Percentiles rank a stretch among this genome's conserved stretches.
phyloP scores from a whole-genome alignment of 2,113 vertebrate species.

The Euleptes europaea region DNA sequence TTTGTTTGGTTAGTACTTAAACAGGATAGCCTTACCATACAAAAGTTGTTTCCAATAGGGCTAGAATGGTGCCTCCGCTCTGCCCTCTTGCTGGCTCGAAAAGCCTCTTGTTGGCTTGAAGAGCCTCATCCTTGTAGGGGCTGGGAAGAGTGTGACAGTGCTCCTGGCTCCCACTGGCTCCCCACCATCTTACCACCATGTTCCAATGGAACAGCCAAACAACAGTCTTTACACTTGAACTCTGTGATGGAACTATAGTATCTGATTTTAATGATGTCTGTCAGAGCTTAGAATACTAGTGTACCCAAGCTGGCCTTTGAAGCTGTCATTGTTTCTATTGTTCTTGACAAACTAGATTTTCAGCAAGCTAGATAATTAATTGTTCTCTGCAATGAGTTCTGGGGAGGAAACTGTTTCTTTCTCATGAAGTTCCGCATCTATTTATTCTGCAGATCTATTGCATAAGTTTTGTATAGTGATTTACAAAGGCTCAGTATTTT shows the following conservation, averaged over 20 bases:
- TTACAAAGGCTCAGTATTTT: slow-evolving; percentile 1
- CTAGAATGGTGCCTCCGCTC: too few species aligned
- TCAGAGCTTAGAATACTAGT: background rate
- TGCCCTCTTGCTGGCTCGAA: too few species aligned
- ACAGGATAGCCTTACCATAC: too few species aligned
- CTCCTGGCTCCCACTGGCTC: too few species aligned
- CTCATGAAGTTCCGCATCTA: background rate
- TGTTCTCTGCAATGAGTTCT: background rate
- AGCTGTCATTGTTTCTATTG: background rate
- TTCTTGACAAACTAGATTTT: background rate
- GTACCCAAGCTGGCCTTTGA: background rate
- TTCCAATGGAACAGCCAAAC: background rate
- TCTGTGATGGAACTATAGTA: background rate
- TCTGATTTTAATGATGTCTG: background rate
- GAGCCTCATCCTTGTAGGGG: too few species aligned
- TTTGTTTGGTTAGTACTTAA: too few species aligned
- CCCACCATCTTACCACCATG: too few species aligned
- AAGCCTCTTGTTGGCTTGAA: too few species aligned
- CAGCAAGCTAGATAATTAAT: background rate
- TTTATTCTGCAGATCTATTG: slow-evolving; percentile 6
- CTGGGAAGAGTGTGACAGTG: too few species aligned
- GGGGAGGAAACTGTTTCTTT: background rate
- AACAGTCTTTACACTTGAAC: background rate
- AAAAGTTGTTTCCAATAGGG: too few species aligned
- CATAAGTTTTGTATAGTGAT: background rate